phyloP scores from a whole-genome alignment of 2,888 invertebrate genomes.

The Onchidella celtica region DNA sequence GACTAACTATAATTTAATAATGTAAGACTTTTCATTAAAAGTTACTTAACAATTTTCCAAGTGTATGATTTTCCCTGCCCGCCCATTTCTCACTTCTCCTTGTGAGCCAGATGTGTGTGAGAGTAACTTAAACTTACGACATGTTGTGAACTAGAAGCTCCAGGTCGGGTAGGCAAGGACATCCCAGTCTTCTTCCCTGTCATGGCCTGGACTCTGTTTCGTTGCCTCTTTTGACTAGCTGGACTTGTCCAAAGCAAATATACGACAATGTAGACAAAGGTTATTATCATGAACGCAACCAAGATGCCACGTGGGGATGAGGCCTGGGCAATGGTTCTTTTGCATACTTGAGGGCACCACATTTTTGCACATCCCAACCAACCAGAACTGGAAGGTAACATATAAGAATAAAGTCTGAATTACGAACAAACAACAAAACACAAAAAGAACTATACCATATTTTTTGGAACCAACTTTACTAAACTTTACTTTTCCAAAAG shows the following conservation, averaged over 20 bases:
- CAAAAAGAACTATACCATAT: no score
- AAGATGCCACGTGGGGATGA: background rate
- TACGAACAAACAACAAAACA: no score
- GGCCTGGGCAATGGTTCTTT: background rate
- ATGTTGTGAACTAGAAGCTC: no score
- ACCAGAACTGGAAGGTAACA: background rate
- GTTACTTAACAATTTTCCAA: background rate
- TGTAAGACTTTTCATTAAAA: no score
- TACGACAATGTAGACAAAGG: background rate
- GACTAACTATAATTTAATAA: no score
- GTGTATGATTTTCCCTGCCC: no score
- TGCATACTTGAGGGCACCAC: background rate
- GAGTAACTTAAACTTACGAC: no score
- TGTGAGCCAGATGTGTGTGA: no score
- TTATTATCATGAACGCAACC: background rate
- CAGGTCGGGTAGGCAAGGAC: background rate
- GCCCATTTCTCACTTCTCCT: no score
- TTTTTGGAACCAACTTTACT: no score
- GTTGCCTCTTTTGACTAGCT: background rate
- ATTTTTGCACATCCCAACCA: background rate
- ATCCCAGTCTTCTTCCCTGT: background rate
- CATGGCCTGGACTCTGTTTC: background rate
- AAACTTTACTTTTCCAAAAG: no score
- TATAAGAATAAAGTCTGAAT: no score
- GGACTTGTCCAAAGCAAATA: slow-evolving; percentile 20